Percentiles rank a stretch among this genome's conserved stretches.
These are phyloP conservation scores for Watsonalla binaria DNA, from an alignment of 2,888 invertebrate species.

Conservation along the genomic window DNA sequence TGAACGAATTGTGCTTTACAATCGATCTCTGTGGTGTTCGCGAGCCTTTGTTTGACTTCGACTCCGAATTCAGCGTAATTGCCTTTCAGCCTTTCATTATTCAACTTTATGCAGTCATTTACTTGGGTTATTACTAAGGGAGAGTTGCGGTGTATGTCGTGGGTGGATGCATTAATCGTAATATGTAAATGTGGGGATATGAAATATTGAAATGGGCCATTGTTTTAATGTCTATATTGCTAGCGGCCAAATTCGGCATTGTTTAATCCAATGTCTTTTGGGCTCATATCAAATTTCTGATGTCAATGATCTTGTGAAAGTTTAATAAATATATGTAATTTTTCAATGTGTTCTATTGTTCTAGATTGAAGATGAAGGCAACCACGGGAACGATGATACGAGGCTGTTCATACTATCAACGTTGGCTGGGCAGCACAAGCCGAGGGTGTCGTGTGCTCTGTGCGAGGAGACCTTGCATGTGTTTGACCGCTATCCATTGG, in stretches of 20 bases:
- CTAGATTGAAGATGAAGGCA: conserved; percentile 98
- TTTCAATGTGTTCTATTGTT: conserved; percentile 47
- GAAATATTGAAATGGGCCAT: conserved; percentile 69
- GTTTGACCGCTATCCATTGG: conserved; percentile 97
- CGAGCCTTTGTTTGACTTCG: conserved; percentile 76
- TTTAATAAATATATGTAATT: background rate
- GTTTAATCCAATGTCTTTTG: too few relatives aligned
- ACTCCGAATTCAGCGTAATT: conserved; percentile 77
- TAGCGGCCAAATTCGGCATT: conserved; percentile 8
- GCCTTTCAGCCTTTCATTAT: conserved; percentile 78
- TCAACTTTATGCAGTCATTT: conserved; percentile 78
- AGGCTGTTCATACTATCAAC: conserved; percentile 97
- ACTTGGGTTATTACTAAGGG: conserved; percentile 76
- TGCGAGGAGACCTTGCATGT: conserved; percentile 94
- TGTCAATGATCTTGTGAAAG: background rate
- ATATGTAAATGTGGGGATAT: conserved; percentile 73
- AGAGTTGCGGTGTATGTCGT: conserved; percentile 69
- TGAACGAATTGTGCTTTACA: conserved; percentile 70
- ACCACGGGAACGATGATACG: conserved; percentile 98
- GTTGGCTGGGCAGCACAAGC: conserved; percentile 93
- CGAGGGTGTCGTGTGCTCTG: conserved; percentile 90
- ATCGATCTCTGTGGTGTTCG: conserved; percentile 67
- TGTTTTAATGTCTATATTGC: conserved; percentile 39
- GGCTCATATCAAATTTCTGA: background rate
- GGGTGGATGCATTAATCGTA: conserved; percentile 76